Base-by-base conservation (phyloP, 2,888 invertebrate genomes). In the Caenorhabditis panamensis region DNA sequence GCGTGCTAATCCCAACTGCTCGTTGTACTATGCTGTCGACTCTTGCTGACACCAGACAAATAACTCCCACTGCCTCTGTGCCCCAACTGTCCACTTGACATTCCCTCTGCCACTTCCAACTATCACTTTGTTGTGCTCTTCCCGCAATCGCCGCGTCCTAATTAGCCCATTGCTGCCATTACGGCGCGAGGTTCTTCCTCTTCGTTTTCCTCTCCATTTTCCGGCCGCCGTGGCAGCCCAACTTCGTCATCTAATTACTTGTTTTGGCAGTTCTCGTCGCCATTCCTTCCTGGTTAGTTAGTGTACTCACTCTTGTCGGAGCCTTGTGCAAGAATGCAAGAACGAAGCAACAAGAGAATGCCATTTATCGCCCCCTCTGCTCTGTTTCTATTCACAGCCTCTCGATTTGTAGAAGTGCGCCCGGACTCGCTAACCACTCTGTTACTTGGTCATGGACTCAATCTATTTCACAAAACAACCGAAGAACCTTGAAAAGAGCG, bases 201-300 rank as follows among this genome's bases (percentile, higher is more conserved):
- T 20, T 11, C 47, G 44, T 9, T 20, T 22, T 53, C 53, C 31
- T 26, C 47, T 59, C 31, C 31, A 9, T 31, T 31, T 31, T 31
- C 31, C 31, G 5, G 31, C 31, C 31, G 31, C 4, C 4, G n/a
- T n/a, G n/a, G n/a, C n/a, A n/a, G n/a, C n/a, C n/a, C n/a, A 69
- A 44, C 53, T 44, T 62, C 56, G 44, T 44, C 56, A 54, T 37
- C 72, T 72, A 63, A 64, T 72, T 64, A 64, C 72, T 64, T 72
- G 72, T 72, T 72, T 72, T 72, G 63, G 58, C 63, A 47, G 62
- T 61, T 63, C 51, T 36, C n/a, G n/a, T n/a, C n/a, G n/a, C n/a
- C n/a, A n/a, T 37, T 58, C 36, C 72, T 63, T 72, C 72, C 72
- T 63, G 72, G 63, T 72, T 63, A 51, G 28, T 71, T 41, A 59